Evolutionary conservation across 2,113 vertebrate species (phyloP).

Genomic region (Sinocyclocheilus grahami): DNA sequence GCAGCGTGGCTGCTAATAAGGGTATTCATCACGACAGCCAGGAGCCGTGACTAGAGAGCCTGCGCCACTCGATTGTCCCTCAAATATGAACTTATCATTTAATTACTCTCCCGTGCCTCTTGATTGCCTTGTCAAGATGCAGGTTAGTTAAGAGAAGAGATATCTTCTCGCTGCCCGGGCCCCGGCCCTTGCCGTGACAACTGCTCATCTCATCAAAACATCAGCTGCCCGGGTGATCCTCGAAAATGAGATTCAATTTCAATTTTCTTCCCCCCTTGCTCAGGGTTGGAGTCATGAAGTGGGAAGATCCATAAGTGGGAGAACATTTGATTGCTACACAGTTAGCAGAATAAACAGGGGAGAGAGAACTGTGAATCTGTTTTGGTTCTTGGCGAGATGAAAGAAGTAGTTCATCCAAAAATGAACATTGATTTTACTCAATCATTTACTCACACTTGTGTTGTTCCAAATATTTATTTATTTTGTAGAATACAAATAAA

Average conservation of each 20-base stretch:
- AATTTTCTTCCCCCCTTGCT: slow-evolving; percentile 18
- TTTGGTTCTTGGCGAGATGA: background rate
- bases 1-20: slow-evolving; percentile 85
- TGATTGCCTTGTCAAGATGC: slow-evolving; percentile 81
- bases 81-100: slow-evolving; percentile 92
- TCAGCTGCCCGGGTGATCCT: slow-evolving; percentile 70
- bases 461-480: background rate
- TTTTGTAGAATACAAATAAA: background rate
- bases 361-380: slow-evolving; percentile 8
- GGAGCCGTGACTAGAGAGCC: slow-evolving; percentile 78
- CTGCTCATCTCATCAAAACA: slow-evolving; percentile 69
- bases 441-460: background rate
- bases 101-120: slow-evolving; percentile 81
- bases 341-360: slow-evolving; percentile 50
- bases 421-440: background rate
- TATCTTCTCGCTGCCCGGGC: slow-evolving; percentile 61
- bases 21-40: slow-evolving; percentile 83
- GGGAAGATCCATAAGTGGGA: slow-evolving; percentile 42
- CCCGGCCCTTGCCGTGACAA: slow-evolving; percentile 72
- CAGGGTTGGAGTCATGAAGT: slow-evolving; percentile 41
- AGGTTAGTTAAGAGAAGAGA: slow-evolving; percentile 86
- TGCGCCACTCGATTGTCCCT: slow-evolving; percentile 82
- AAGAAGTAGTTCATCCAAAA: background rate
- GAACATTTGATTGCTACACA: slow-evolving; percentile 48
- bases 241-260: slow-evolving; percentile 62